phyloP scores from a whole-genome alignment of 2,888 invertebrate genomes.

The Tiliacea citrago region DNA sequence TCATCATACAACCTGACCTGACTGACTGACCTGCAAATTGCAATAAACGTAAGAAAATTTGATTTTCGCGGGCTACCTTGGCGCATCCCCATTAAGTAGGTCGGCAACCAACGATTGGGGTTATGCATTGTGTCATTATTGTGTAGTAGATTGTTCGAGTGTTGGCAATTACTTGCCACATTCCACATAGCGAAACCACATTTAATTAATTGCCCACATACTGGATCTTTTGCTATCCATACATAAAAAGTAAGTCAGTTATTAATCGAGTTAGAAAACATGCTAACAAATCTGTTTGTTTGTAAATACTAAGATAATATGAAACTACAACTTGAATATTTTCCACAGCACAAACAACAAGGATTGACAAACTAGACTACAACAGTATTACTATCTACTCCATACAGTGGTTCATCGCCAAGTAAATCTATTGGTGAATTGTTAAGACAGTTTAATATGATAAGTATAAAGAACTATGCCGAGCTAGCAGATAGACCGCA shows the following conservation, averaged over 20 bases:
- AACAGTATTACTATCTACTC: conserved; percentile 44
- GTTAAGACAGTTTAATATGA: background rate
- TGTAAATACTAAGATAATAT: conserved; percentile 3
- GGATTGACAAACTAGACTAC: conserved; percentile 20
- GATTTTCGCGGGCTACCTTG: no score
- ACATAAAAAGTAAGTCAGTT: background rate
- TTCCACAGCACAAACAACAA: conserved; percentile 31
- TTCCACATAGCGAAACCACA: background rate
- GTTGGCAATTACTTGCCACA: background rate
- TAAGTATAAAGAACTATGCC: background rate
- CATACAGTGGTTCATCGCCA: conserved; percentile 49
- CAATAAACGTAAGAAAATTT: no score
- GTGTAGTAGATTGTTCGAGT: background rate
- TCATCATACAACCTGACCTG: no score
- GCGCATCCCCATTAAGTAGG: no score
- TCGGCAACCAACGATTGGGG: conserved; percentile 9
- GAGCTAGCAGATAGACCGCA: background rate
- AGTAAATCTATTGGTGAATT: background rate
- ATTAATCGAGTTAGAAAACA: conserved; percentile 26
- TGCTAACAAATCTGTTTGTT: conserved; percentile 2
- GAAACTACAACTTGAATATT: background rate
- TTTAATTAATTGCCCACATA: conserved; percentile 3
- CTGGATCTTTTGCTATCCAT: background rate
- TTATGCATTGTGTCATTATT: background rate
- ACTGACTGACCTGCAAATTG: no score